Evolutionary conservation across 2,113 vertebrate genomes (phyloP).

Genomic region (Rhinichthys klamathensis): DNA sequence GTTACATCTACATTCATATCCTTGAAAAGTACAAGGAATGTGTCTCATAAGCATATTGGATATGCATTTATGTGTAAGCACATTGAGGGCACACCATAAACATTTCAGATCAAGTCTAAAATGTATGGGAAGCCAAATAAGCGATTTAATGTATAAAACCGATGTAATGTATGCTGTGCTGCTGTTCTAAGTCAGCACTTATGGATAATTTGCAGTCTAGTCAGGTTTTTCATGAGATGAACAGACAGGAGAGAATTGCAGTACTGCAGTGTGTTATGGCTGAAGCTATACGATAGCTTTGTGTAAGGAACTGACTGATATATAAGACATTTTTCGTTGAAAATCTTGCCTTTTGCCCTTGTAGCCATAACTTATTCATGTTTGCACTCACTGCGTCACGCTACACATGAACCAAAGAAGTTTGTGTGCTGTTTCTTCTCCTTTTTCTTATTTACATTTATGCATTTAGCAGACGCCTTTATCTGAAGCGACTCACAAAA

Average conservation of each 20-base stretch:
- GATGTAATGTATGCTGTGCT: conserved; percentile 26
- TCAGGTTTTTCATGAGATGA: neutral
- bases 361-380: neutral
- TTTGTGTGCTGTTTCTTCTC: neutral
- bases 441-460: neutral
- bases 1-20: conserved; percentile 7
- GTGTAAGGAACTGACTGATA: neutral
- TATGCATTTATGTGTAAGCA: conserved; percentile 18
- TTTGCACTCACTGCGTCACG: neutral
- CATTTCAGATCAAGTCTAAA: conserved; percentile 14
- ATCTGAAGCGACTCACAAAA: no score
- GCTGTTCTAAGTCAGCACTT: conserved; percentile 26
- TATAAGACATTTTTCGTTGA: neutral
- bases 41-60: conserved; percentile 21
- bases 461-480: no score
- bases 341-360: neutral
- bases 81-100: conserved; percentile 13
- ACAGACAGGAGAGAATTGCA: neutral
- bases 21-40: neutral
- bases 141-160: conserved; percentile 16
- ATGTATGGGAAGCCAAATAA: conserved; percentile 20
- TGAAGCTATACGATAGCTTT: neutral
- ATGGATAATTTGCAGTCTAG: conserved; percentile 27
- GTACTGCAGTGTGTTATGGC: neutral
- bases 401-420: neutral